Evolutionary conservation across 30 jellyfish, hydroid and myxozoan species (phyloP).

Genomic region (Turritopsis rubra): DNA sequence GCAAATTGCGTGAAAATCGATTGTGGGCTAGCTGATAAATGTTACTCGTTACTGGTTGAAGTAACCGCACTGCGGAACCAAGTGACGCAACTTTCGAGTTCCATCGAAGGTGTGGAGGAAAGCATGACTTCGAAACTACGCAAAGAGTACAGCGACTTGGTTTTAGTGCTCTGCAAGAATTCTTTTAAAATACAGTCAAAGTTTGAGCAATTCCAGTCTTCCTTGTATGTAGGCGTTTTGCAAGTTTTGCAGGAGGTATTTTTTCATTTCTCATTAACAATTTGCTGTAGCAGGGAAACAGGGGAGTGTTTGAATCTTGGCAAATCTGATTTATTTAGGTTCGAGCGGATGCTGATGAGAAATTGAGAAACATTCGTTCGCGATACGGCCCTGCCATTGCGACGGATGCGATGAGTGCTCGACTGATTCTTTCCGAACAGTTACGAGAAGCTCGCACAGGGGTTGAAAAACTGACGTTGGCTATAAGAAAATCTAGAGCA

Average conservation of each 20-base stretch:
- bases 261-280: too few relatives aligned
- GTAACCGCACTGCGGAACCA: conserved; percentile 53
- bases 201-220: conserved; percentile 65
- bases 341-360: conserved; percentile 58
- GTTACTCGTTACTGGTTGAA: conserved; percentile 50
- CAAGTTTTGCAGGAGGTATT: conserved; percentile 40
- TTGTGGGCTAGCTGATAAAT: conserved; percentile 63
- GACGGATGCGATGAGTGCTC: conserved; percentile 42
- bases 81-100: conserved; percentile 32
- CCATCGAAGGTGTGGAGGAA: conserved; percentile 22
- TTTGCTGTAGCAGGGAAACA: too few relatives aligned
- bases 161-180: conserved; percentile 48
- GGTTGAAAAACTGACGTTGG: conserved; percentile 40
- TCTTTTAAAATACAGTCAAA: conserved; percentile 60
- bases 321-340: too few relatives aligned
- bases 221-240: conserved; percentile 53
- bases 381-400: conserved; percentile 47
- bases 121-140: conserved; percentile 26
- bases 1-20: conserved; percentile 57
- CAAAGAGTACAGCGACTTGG: conserved; percentile 43
- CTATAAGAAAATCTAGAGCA: neutral
- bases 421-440: conserved; percentile 64
- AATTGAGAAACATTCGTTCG: conserved; percentile 53
- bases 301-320: too few relatives aligned
- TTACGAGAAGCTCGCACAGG: conserved; percentile 73